Conservation (phyloP, 1,140 invertebrate species). For the Lepeophtheirus salmonis region DNA sequence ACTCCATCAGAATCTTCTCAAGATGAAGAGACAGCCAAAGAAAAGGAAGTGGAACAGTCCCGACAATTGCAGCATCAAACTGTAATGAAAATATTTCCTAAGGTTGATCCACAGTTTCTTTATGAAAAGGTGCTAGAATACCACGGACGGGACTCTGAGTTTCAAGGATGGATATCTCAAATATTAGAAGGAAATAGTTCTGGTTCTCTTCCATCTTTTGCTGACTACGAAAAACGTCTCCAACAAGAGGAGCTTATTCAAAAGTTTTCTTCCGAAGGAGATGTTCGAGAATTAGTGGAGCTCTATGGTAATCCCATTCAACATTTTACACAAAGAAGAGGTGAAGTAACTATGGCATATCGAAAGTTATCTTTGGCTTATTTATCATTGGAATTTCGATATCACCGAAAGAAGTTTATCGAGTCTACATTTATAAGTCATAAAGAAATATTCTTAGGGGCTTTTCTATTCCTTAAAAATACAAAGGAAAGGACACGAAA, state of each 20-base stretch:
- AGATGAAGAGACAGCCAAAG: not conserved
- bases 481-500: slow-evolving; percentile 12
- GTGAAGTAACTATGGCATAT: slow-evolving; percentile 26
- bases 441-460: slow-evolving; percentile 25
- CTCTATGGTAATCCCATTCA: slow-evolving; percentile 35
- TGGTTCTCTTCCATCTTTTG: not conserved
- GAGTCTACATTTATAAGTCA: slow-evolving; percentile 24
- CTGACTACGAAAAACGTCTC: slow-evolving; percentile 22
- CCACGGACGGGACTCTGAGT: not conserved
- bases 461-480: slow-evolving; percentile 23
- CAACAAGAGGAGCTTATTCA: slow-evolving; percentile 27
- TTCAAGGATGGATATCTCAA: not conserved
- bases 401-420: slow-evolving; percentile 25
- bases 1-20: not conserved
- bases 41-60: no score
- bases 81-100: not conserved
- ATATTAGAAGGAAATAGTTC: slow-evolving; percentile 2
- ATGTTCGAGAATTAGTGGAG: slow-evolving; percentile 33
- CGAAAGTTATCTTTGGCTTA: slow-evolving; percentile 25
- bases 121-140: slow-evolving; percentile 3
- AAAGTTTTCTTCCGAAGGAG: slow-evolving; percentile 26
- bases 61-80: not conserved
- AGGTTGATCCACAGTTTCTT: slow-evolving; percentile 5
- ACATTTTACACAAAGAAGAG: slow-evolving; percentile 31
- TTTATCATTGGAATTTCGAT: slow-evolving; percentile 25